These are phyloP conservation scores for Probosciger aterrimus DNA, from an alignment of 2,113 vertebrate species.

Conservation along the genomic window DNA sequence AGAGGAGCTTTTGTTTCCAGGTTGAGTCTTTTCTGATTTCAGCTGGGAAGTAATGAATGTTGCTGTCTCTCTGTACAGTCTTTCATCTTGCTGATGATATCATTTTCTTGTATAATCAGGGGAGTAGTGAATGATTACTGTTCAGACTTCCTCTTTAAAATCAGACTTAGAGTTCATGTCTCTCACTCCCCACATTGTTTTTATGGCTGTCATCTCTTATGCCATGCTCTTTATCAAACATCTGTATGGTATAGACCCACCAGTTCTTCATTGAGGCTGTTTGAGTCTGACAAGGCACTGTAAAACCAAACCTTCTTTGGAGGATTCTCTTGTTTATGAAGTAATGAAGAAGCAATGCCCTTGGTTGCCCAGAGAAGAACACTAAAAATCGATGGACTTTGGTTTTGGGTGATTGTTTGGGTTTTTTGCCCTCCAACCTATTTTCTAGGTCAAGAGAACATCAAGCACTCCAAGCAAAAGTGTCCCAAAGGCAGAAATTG, in stretches of 20 bases:
- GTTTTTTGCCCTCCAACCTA: neutral
- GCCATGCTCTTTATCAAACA: rapidly evolving
- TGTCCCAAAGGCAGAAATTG: neutral
- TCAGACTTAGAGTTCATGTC: neutral
- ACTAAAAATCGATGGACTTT: neutral
- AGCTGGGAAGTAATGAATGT: neutral
- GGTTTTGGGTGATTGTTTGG: neutral
- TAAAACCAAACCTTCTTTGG: neutral
- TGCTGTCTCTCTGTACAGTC: neutral
- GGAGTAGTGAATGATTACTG: neutral
- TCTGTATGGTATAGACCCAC: neutral
- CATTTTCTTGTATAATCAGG: neutral
- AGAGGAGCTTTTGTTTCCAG: conserved; percentile 42
- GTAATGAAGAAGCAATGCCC: neutral
- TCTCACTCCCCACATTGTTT: neutral
- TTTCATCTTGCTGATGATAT: conserved; percentile 11
- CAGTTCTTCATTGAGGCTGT: neutral
- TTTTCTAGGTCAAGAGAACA: neutral
- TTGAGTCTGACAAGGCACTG: neutral
- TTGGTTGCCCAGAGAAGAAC: neutral
- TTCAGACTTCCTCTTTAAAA: neutral
- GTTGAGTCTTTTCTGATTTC: conserved; percentile 4
- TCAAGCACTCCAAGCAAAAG: neutral
- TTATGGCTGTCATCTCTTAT: neutral
- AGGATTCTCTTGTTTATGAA: neutral